Evolutionary conservation across 2,797 vertebrate species (phyloP), one percentile per base, ranked within the genome.

Genomic region (Sphenopsis melanotis): DNA sequence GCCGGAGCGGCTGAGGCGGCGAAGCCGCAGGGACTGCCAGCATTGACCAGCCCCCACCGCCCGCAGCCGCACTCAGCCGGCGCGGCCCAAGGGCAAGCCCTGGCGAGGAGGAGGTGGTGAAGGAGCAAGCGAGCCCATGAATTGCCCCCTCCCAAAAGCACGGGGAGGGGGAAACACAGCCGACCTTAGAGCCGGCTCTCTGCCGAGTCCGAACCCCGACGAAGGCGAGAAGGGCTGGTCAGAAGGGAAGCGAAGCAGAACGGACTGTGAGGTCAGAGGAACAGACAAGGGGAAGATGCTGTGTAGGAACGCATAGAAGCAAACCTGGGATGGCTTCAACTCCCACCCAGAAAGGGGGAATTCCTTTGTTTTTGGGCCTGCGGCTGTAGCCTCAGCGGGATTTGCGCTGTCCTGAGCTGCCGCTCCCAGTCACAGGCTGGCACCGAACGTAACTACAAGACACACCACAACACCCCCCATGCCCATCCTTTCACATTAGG

Each of bases 251-350:
- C 0, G 6, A 44, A 34, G 46, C 53, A 12, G 49, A 49, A 21
- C 0, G 5, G 41, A 1, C n/a, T 15, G 16, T 6, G 4, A 20
- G 6, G 0, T 8, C 12, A 37, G 34, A 17, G 22, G 29, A 47
- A 32, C 11, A 32, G 26, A 20, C 5, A 21, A 23, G 6, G 15
- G 32, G 18, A 30, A 34, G 41, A 24, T 15, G 41, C 10, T 52
- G 27, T 1, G 1, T 19, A 27, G 56, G 36, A 30, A 37, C 0
- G 1, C 4, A 2, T 3, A 17, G 19, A 30, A 55, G 46, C n/a
- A 56, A 36, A 32, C 7, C 20, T n/a, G 41, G 20, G 42, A 10
- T 19, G 10, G 68, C n/a, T 23, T 49, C 26, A 47, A 4, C 7
- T 47, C 12, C 8, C 26, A 60, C 21, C 6, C 32, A 22, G 70